These are phyloP conservation scores for Poeciliopsis retropinna DNA, from an alignment of 2,113 vertebrate genomes.

Conservation along the genomic window DNA sequence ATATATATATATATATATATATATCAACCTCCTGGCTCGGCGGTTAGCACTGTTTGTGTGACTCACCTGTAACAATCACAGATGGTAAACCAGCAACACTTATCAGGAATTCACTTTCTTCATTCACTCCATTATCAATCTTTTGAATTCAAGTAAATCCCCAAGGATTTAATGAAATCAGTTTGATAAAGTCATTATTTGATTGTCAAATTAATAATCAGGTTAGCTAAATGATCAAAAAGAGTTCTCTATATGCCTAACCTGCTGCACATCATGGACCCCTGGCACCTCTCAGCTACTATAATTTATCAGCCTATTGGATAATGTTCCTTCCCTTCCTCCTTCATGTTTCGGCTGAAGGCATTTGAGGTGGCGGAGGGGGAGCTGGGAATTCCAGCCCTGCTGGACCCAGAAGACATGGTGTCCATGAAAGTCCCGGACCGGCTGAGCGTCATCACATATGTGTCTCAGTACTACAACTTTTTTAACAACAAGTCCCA, in stretches of 20 bases:
- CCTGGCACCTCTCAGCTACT: not conserved
- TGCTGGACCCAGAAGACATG: conserved; percentile 96
- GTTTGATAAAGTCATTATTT: not conserved
- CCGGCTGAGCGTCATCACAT: conserved; percentile 96
- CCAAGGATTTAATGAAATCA: not conserved
- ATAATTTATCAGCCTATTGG: not conserved
- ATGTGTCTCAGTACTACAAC: conserved; percentile 97
- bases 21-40: too few species aligned
- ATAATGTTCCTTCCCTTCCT: not conserved
- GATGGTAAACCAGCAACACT: too few species aligned
- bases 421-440: conserved; percentile 96
- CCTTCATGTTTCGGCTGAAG: conserved; percentile 62
- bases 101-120: too few species aligned
- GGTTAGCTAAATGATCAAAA: not conserved
- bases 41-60: too few species aligned
- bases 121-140: too few species aligned
- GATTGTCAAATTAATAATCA: not conserved
- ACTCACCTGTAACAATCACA: too few species aligned
- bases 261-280: not conserved
- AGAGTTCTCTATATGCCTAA: not conserved
- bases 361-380: conserved; percentile 94
- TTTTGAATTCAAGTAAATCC: not conserved
- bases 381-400: conserved; percentile 93
- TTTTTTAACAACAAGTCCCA: conserved; percentile 87
- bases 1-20: too few species aligned